phyloP scores from a whole-genome alignment of 2,797 vertebrate genomes.

The Merluccius polli region DNA sequence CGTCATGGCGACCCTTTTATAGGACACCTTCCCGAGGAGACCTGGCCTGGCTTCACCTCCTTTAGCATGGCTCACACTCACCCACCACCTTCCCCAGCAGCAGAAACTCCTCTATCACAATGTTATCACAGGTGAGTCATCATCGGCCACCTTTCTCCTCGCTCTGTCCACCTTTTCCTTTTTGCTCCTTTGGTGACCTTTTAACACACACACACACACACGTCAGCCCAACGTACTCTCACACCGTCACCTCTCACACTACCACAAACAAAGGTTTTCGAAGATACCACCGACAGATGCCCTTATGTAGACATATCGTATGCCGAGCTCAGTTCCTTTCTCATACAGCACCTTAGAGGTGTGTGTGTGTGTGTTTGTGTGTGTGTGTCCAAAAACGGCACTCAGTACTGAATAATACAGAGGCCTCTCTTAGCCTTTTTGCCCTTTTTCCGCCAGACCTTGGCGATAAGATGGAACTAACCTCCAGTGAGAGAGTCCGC shows the following conservation, averaged over 20 bases:
- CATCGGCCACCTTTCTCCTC: neutral
- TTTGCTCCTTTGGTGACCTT: neutral
- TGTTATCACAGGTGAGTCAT: neutral
- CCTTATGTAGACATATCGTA: neutral
- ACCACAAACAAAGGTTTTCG: neutral
- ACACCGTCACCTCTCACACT: neutral
- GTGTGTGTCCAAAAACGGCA: neutral
- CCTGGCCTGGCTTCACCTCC: too few species aligned
- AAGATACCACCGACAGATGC: neutral
- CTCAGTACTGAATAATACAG: neutral
- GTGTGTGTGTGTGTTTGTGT: constrained; percentile 4
- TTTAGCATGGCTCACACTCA: neutral
- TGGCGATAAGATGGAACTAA: neutral
- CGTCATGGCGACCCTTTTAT: too few species aligned
- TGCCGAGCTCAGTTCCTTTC: neutral
- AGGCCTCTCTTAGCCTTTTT: neutral
- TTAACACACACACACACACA: neutral
- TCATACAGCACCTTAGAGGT: neutral
- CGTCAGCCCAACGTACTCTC: neutral
- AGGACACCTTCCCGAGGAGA: too few species aligned
- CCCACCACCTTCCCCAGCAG: neutral
- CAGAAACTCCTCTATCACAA: neutral
- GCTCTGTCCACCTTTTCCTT: neutral
- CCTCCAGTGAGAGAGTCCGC: neutral
- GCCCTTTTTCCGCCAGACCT: neutral